These are phyloP conservation scores for Stercorarius parasiticus DNA, from an alignment of 2,113 vertebrate species.

Conservation along the genomic window DNA sequence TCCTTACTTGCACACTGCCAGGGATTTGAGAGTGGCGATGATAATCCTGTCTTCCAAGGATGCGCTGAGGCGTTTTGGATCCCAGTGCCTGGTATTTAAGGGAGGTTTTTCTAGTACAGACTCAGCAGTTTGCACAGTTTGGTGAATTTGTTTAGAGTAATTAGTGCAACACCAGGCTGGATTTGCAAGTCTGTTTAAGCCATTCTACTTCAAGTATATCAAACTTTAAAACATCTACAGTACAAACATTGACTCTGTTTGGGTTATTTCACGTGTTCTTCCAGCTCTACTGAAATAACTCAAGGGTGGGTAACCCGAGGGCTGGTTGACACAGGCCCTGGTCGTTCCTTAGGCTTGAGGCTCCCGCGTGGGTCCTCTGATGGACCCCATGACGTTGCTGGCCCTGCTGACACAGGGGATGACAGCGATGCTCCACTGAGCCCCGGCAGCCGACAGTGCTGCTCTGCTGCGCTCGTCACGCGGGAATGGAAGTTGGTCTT, in stretches of 20 bases:
- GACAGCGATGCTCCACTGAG: not conserved
- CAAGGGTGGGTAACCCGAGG: too few relatives aligned
- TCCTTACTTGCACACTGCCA: too few relatives aligned
- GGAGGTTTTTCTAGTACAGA: not conserved
- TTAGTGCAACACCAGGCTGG: not conserved
- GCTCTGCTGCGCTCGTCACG: not conserved
- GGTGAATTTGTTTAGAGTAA: not conserved
- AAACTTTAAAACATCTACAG: not conserved
- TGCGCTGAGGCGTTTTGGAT: not conserved
- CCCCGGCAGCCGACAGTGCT: not conserved
- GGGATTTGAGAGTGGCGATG: rapidly evolving
- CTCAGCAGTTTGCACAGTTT: not conserved
- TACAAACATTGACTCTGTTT: not conserved
- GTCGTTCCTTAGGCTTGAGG: too few relatives aligned
- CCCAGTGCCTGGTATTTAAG: not conserved
- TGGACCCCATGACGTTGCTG: not conserved
- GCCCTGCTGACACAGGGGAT: not conserved
- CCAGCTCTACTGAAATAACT: not conserved
- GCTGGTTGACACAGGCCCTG: not conserved
- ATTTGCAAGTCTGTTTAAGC: not conserved
- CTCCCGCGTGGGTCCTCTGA: too few relatives aligned
- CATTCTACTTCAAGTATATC: not conserved
- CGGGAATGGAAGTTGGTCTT: rapidly evolving
- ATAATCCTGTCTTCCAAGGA: not conserved
- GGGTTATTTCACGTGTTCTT: not conserved